phyloP scores from a whole-genome alignment of 2,113 vertebrate species.

The Macroglossus sobrinus region DNA sequence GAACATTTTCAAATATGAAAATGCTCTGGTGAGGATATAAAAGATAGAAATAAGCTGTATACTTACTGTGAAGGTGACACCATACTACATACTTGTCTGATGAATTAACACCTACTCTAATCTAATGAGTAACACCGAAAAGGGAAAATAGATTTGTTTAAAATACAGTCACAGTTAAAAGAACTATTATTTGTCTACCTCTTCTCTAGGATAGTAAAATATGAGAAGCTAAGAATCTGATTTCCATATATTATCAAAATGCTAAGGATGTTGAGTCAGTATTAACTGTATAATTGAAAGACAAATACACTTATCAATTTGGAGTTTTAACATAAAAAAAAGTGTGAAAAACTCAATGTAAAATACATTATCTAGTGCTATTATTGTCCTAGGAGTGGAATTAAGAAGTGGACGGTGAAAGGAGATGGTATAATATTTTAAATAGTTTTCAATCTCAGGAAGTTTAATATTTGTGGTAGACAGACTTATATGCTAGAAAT shows the following conservation, averaged over 20 bases:
- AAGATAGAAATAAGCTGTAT: not conserved
- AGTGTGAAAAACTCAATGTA: not conserved
- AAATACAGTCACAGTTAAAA: not conserved
- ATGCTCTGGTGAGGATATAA: not conserved
- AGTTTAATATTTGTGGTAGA: not conserved
- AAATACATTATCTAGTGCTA: not conserved
- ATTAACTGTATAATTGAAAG: not conserved
- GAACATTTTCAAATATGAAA: not conserved
- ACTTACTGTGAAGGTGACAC: not conserved
- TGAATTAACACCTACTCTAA: not conserved
- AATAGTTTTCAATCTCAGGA: not conserved
- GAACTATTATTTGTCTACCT: not conserved
- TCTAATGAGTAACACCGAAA: not conserved
- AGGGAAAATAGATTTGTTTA: not conserved
- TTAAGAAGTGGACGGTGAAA: not conserved
- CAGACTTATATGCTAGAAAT: not conserved
- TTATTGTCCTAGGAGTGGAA: not conserved
- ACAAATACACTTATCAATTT: not conserved
- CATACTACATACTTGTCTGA: not conserved
- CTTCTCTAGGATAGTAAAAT: not conserved
- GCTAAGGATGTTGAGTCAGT: not conserved
- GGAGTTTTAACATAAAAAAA: not conserved
- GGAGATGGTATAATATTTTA: not conserved
- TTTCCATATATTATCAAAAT: not conserved
- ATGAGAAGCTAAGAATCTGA: not conserved